These are phyloP conservation scores for Spodoptera frugiperda DNA, from an alignment of 1,140 invertebrate species.

Conservation along the genomic window DNA sequence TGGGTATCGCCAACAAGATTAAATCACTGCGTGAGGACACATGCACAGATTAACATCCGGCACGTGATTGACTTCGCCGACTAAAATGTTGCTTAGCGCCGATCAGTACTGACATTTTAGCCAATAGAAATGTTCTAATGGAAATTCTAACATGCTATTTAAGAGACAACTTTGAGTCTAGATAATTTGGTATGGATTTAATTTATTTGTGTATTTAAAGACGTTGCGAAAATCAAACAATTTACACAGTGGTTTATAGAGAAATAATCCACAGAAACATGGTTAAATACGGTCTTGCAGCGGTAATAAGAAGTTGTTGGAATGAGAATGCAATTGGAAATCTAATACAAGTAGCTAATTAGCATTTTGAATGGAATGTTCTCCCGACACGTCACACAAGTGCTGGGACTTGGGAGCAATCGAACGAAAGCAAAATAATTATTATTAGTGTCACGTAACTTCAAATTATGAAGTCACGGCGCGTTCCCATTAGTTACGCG, in stretches of 20 bases:
- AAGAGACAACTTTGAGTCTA: neutral
- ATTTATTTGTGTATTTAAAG: too few species aligned
- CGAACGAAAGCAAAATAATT: constrained; percentile 73
- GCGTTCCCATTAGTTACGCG: constrained; percentile 69
- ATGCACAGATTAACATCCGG: constrained; percentile 66
- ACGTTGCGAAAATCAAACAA: too few species aligned
- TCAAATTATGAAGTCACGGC: constrained; percentile 70
- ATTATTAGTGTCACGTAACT: constrained; percentile 79
- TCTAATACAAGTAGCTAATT: neutral
- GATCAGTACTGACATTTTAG: constrained; percentile 5
- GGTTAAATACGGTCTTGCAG: too few species aligned
- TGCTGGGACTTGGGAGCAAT: constrained; percentile 47
- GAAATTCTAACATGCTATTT: neutral
- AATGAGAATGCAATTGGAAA: too few species aligned
- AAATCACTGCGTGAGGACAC: constrained; percentile 59
- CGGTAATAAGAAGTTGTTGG: too few species aligned
- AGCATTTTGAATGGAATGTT: constrained; percentile 26
- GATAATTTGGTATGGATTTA: neutral
- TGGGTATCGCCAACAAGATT: constrained; percentile 46
- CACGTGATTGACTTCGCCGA: constrained; percentile 44
- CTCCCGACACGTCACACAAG: constrained; percentile 39
- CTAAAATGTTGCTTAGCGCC: constrained; percentile 6
- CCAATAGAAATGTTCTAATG: neutral
- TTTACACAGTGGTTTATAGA: too few species aligned
- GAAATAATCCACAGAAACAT: too few species aligned